Base-by-base conservation (phyloP, 2,113 vertebrate species). In the Laticauda colubrina region DNA sequence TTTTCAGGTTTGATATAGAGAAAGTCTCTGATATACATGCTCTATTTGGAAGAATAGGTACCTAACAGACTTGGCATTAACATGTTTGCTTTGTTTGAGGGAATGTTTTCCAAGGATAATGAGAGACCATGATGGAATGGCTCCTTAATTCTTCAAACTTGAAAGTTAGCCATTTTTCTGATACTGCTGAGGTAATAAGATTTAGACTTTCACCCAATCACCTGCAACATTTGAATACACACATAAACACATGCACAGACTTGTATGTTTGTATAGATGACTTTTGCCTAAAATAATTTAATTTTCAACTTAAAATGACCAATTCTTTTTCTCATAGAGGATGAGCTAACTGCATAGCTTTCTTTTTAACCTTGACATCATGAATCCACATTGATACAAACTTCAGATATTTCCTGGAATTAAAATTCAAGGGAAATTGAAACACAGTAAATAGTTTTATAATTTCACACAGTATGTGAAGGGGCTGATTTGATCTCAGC, bases 381-480 rank as follows among this genome's bases (percentile, higher is more conserved):
- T 88, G 90, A 56, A 87, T 92, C 94, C 94, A 94, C 12, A 88
- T 0, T 3, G 53, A 51, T 93, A 94, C 43, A 59, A 92, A 92
- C 56, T 56, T 59, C 85, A 0, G 0, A 34, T 61, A 64, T 61
- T 95, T 93, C 90, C 93, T 95, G 39, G 88, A 94, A 54, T 61
- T 92, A 2, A 20, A 43, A 45, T 81, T 90, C 92, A 39, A 90
- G 93, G 90, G 45, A 29, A 51, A 90, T 91, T 92, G 87, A 94
- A 95, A 94, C 57, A 94, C 75, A 91, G 85, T 93, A 90, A 89
- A 90, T 56, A 93, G 75, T 88, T 89, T 89, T 43, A 90, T 90
- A 51, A 15, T 87, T 92, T 87, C 81, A 92, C 75, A 90, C 92
- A 48, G 48, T 21, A 87, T 92, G 53, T 69, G 89, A 12, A 90